A percentile compares a stretch with the other conserved stretches of the same genome.
phyloP scores from a whole-genome alignment of 2,888 invertebrate species.

The Orthosia incerta region DNA sequence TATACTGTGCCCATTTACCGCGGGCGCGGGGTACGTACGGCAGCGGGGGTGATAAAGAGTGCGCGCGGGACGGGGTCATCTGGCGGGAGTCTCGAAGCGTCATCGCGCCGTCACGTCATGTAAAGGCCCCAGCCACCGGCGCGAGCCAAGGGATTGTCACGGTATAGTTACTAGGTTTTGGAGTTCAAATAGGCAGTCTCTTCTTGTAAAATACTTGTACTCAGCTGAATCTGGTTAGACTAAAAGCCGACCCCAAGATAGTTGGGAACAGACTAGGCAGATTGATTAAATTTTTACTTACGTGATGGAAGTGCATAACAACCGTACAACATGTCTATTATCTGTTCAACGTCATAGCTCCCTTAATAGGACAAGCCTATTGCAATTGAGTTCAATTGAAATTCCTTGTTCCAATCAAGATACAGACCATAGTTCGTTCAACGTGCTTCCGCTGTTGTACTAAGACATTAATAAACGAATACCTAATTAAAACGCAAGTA shows the following conservation, averaged over 20 bases:
- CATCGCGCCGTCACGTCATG: too few relatives aligned
- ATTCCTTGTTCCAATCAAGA: constrained; percentile 38
- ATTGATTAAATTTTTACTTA: neutral
- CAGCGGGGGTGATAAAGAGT: too few relatives aligned
- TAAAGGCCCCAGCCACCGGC: too few relatives aligned
- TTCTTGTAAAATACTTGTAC: neutral
- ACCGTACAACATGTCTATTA: neutral
- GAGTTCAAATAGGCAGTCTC: too few relatives aligned
- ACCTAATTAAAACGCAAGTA: constrained; percentile 22
- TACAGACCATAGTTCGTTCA: neutral
- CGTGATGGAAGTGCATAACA: neutral
- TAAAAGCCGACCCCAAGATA: neutral
- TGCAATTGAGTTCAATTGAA: constrained; percentile 51
- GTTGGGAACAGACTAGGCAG: neutral
- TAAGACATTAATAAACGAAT: constrained; percentile 7
- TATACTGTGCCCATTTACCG: too few relatives aligned
- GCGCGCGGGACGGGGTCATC: too few relatives aligned
- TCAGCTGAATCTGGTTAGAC: neutral
- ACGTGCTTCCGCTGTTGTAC: neutral
- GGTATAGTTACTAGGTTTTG: too few relatives aligned
- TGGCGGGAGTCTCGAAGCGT: too few relatives aligned
- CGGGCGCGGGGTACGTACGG: too few relatives aligned
- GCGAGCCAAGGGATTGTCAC: too few relatives aligned
- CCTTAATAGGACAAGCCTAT: constrained; percentile 35
- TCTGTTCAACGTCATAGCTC: constrained; percentile 9